A percentile compares a stretch with the other conserved stretches of the same genome.
These are phyloP conservation scores for Panulirus ornatus DNA, from an alignment of 1,140 invertebrate species.

Conservation along the genomic window DNA sequence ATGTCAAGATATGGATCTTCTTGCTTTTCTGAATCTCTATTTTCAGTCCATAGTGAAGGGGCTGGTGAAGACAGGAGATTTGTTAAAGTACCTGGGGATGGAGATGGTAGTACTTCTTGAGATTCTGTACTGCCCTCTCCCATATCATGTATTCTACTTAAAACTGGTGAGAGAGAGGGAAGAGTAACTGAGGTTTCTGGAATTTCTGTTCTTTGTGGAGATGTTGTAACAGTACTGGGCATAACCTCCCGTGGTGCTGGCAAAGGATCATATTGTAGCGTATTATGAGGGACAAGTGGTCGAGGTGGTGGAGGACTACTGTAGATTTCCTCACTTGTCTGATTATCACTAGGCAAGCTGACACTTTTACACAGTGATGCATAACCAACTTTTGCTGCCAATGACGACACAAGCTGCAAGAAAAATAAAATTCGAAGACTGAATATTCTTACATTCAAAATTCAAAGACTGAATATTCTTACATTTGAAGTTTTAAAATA, in stretches of 20 bases:
- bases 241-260: slow-evolving; percentile 36
- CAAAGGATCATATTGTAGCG: slow-evolving; percentile 7
- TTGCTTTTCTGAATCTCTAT: background rate
- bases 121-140: background rate
- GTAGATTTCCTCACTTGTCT: slow-evolving; percentile 22
- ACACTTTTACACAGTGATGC: background rate
- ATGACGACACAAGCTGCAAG: slow-evolving; percentile 40
- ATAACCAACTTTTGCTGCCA: slow-evolving; percentile 42
- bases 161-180: background rate
- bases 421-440: background rate
- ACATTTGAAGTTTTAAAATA: no score
- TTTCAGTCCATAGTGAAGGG: background rate
- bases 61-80: background rate
- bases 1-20: slow-evolving; percentile 41
- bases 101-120: background rate
- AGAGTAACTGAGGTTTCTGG: background rate
- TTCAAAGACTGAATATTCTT: background rate
- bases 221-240: background rate
- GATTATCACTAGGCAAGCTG: background rate
- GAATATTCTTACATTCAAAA: background rate
- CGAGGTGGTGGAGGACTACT: slow-evolving; percentile 41
- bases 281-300: background rate
- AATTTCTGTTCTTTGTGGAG: background rate
- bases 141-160: background rate
- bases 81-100: background rate